Evolutionary conservation across 37 sponge, comb jelly and placozoan genomes (phyloP), one percentile per base, ranked within the genome.

Genomic region (Mnemiopsis leidyi): DNA sequence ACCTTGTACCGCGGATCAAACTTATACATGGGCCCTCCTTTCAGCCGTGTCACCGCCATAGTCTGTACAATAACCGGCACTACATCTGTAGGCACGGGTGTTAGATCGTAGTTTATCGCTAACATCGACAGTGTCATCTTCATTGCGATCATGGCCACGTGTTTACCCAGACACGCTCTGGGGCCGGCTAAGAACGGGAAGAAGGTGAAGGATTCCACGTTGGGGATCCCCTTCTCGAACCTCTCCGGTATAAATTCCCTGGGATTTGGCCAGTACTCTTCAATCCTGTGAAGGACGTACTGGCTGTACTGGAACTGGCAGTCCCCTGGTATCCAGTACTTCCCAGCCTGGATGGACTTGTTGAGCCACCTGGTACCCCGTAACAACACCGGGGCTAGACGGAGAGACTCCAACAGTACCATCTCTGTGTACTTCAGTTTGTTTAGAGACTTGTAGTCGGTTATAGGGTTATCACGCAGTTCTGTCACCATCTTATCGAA

Each of bases 221-320:
- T 28, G 5, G 75, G 75, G 75, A 71, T 71, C 3, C 75, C 75
- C 26, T 71, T 71, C 5, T n/a, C 75, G 20, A 71, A 71, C 31
- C 75, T 71, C 31, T 71, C 75, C 23, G 75, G 75, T 13, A n/a
- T n/a, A 71, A 71, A 71, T 24, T 71, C 75, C 75, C 75, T n/a
- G 30, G 75, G 75, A 29, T 71, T 71, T 7, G 75, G 75, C 75
- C 75, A 71, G 75, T 29, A 71, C 31, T 71, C 31, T 24, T 71
- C 31, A 25, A 29, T 71, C 75, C 75, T 5, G 75, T 71, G 75
- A 25, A 71, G 75, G 23, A 71, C 75, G 30, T 71, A 71, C 75
- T 71, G 75, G 20, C 75, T 71, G 23, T 71, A 71, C 75, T 71
- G 75, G 20, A 71, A 71, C 31, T 71, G 75, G 75, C 26, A n/a